Percentiles rank a stretch among this genome's conserved stretches.
Conservation (phyloP, 2,888 invertebrate species). For the Liposcelis brunnea region DNA sequence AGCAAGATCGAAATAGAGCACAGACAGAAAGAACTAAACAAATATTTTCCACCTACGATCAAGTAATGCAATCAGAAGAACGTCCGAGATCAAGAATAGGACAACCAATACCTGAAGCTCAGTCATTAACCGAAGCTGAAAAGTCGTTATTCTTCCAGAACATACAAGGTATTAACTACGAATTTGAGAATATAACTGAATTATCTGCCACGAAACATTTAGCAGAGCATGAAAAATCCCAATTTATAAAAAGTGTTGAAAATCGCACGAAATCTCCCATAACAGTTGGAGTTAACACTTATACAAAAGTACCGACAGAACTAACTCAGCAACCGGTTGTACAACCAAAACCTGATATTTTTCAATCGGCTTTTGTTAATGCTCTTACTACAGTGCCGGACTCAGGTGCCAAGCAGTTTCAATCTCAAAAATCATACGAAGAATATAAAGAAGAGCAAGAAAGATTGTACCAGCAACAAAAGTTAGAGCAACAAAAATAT, state of each 20-base stretch:
- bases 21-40: slow-evolving; percentile 4
- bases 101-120: slow-evolving; percentile 2
- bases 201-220: neutral
- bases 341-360: slow-evolving; percentile 16
- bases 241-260: neutral
- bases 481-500: slow-evolving; percentile 13
- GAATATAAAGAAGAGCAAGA: neutral
- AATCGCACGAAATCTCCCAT: slow-evolving; percentile 1
- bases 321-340: slow-evolving; percentile 18
- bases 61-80: slow-evolving; percentile 1
- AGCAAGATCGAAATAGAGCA: neutral
- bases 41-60: slow-evolving; percentile 1
- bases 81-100: neutral
- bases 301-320: slow-evolving; percentile 20
- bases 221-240: slow-evolving; percentile 1
- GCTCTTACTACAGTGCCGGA: slow-evolving; percentile 52
- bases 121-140: neutral
- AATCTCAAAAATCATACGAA: slow-evolving; percentile 10
- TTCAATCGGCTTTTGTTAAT: slow-evolving; percentile 41
- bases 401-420: neutral
- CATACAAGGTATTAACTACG: slow-evolving; percentile 4
- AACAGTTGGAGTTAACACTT: slow-evolving; percentile 2
- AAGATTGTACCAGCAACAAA: neutral
- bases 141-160: slow-evolving; percentile 4
- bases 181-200: slow-evolving; percentile 5